These are phyloP conservation scores for Macrotus californicus DNA, from an alignment of 2,113 vertebrate genomes.

Conservation along the genomic window DNA sequence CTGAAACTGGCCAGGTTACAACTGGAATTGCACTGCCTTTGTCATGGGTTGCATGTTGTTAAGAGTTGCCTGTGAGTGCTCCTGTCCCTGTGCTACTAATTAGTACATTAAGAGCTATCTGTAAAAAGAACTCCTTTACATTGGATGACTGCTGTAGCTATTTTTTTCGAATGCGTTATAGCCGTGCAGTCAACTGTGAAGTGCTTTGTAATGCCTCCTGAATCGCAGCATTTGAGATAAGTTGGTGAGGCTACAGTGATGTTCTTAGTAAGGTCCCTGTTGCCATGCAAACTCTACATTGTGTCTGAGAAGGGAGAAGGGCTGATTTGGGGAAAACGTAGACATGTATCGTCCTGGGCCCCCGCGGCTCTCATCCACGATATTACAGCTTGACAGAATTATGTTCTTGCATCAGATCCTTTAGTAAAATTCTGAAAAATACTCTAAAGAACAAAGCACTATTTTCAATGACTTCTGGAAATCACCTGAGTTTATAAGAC, in stretches of 20 bases:
- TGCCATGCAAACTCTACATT: not conserved
- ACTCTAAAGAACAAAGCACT: not conserved
- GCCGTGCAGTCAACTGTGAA: not conserved
- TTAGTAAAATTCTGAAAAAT: not conserved
- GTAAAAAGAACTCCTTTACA: not conserved
- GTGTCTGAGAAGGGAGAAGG: not conserved
- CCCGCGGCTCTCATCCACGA: not conserved
- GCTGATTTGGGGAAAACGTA: not conserved
- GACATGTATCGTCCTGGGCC: not conserved
- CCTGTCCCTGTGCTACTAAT: not conserved
- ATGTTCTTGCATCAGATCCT: not conserved
- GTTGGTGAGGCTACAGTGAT: not conserved
- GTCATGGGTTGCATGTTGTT: constrained; percentile 28
- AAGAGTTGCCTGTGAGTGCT: not conserved
- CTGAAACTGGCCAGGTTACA: constrained; percentile 57
- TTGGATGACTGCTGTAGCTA: constrained; percentile 4
- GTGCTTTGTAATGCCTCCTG: not conserved
- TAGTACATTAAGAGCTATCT: constrained; percentile 34
- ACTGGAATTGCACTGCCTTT: constrained; percentile 33
- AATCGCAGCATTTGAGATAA: constrained; percentile 18
- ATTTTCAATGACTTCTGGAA: not conserved
- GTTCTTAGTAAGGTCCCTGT: not conserved
- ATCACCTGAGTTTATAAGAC: not conserved
- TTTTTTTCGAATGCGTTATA: constrained; percentile 35
- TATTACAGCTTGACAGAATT: not conserved